Evolutionary conservation across 2,113 vertebrate species (phyloP).

Genomic region (Leucopsar rothschildi): DNA sequence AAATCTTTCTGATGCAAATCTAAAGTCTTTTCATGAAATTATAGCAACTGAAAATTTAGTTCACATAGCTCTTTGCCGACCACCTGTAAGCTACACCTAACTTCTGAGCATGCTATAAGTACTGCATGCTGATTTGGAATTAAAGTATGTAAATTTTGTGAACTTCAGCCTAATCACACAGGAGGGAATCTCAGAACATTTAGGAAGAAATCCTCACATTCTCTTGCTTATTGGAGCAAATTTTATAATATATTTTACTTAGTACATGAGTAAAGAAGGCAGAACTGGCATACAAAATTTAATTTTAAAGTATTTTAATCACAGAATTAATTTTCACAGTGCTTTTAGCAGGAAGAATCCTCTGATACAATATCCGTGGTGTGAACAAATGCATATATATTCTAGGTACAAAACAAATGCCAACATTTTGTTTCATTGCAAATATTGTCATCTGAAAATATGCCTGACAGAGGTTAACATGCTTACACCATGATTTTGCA

Average conservation of each 20-base stretch:
- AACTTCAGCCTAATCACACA: not conserved
- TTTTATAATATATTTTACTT: not conserved
- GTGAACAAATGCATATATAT: not conserved
- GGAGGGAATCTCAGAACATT: not conserved
- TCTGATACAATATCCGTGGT: not conserved
- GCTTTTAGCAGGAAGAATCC: not conserved
- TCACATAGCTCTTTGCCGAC: not conserved
- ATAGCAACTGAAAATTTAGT: not conserved
- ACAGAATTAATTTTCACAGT: not conserved
- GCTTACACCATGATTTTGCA: not conserved
- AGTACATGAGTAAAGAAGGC: not conserved
- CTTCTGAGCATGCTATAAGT: not conserved
- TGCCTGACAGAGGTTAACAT: not conserved
- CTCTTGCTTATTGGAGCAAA: not conserved
- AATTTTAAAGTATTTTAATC: not conserved
- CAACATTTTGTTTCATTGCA: not conserved
- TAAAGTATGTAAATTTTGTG: not conserved
- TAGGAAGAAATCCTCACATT: not conserved
- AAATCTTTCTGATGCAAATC: not conserved
- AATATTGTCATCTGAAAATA: constrained; percentile 10
- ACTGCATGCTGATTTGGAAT: not conserved
- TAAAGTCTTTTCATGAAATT: not conserved
- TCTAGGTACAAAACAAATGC: not conserved
- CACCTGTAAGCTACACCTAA: not conserved
- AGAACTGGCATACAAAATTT: not conserved